Evolutionary conservation across 2,113 vertebrate species (phyloP).

Genomic region (Bubalus kerabau): DNA sequence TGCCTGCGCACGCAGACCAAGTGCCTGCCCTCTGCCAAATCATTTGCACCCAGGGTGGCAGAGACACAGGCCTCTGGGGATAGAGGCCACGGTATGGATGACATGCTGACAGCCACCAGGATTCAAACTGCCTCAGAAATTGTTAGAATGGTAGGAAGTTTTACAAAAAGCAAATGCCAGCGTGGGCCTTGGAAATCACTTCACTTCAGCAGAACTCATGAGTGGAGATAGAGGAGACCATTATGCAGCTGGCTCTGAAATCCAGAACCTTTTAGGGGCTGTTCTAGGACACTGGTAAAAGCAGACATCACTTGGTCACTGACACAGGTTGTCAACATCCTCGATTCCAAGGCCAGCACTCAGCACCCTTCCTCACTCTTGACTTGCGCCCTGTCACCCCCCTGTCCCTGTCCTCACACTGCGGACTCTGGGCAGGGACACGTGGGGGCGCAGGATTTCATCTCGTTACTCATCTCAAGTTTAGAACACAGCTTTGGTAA

Average conservation of each 20-base stretch:
- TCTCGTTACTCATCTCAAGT: conserved; percentile 3
- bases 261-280: neutral
- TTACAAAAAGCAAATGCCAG: neutral
- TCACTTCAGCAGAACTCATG: neutral
- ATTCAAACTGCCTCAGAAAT: conserved; percentile 9
- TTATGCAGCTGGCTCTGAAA: neutral
- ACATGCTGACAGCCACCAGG: neutral
- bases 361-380: neutral
- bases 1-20: neutral
- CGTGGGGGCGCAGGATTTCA: neutral
- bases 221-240: neutral
- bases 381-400: neutral
- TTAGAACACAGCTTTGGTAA: conserved; percentile 31
- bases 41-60: neutral
- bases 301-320: neutral
- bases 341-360: neutral
- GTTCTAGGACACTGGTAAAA: neutral
- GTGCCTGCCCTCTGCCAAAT: neutral
- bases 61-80: neutral
- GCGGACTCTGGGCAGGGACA: neutral
- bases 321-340: neutral
- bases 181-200: neutral
- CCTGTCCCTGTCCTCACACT: neutral
- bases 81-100: neutral
- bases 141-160: conserved; percentile 18